phyloP scores from a whole-genome alignment of 2,888 invertebrate genomes.

The Stomorhina lunata region DNA sequence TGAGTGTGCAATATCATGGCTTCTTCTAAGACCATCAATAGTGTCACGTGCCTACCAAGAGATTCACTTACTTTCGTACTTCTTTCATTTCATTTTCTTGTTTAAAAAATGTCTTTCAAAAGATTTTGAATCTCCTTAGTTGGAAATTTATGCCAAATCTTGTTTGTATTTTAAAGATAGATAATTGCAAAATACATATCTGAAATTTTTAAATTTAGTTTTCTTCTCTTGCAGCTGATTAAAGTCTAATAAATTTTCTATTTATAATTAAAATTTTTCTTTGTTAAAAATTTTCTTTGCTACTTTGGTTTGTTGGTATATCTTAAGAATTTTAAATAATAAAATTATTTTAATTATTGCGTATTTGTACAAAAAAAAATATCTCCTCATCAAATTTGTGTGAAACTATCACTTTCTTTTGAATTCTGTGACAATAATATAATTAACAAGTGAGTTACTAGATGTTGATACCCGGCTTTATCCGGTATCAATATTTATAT shows the following conservation, averaged over 20 bases:
- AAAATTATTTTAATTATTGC: constrained; percentile 36
- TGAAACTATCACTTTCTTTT: constrained; percentile 53
- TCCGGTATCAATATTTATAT: too few species aligned
- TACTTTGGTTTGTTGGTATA: constrained; percentile 11
- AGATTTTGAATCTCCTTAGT: not conserved
- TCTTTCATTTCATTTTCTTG: not conserved
- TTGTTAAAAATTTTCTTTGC: constrained; percentile 21
- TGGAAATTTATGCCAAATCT: constrained; percentile 28
- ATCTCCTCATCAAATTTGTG: constrained; percentile 20
- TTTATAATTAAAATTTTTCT: constrained; percentile 56
- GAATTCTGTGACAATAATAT: not conserved
- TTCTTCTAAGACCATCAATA: not conserved
- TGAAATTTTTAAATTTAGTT: not conserved
- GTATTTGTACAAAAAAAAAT: too few species aligned
- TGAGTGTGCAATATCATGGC: not conserved
- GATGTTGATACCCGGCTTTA: too few species aligned
- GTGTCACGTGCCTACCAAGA: constrained; percentile 52
- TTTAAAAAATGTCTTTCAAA: not conserved
- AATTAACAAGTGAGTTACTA: not conserved
- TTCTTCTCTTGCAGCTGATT: not conserved
- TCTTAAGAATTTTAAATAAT: constrained; percentile 53
- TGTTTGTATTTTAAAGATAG: not conserved
- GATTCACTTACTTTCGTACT: not conserved
- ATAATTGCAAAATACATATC: constrained; percentile 44
- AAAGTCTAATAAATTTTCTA: constrained; percentile 57